Evolutionary conservation across 2,113 vertebrate genomes (phyloP).

Genomic region (Daphoenositta chrysoptera): DNA sequence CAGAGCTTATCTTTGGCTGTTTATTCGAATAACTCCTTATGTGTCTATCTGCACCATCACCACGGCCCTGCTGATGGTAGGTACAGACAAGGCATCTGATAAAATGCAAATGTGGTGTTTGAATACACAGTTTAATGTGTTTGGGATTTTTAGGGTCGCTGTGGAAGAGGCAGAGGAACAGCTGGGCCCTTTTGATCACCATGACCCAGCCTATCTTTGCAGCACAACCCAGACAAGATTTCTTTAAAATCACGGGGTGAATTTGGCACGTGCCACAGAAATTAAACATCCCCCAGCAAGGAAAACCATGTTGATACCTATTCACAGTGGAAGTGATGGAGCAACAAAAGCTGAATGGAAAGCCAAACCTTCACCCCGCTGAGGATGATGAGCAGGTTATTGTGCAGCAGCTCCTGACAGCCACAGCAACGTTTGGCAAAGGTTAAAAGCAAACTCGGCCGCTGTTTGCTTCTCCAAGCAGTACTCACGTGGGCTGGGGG

Average conservation of each 20-base stretch:
- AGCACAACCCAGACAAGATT: background rate
- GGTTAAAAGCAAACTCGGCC: background rate
- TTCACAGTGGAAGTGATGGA: background rate
- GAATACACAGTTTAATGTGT: background rate
- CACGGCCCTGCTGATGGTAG: background rate
- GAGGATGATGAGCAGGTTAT: background rate
- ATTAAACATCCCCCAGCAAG: background rate
- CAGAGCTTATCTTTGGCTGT: background rate
- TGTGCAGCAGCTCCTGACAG: background rate
- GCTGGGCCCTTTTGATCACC: background rate
- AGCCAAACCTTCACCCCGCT: background rate
- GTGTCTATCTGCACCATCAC: background rate
- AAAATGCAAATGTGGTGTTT: background rate
- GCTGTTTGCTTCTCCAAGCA: background rate
- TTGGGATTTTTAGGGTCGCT: background rate
- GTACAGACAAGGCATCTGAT: background rate
- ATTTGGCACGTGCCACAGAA: background rate
- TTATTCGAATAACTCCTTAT: background rate
- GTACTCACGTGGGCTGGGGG: slow-evolving; percentile 86
- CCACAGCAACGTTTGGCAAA: background rate
- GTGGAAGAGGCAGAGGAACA: background rate
- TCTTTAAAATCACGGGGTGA: background rate
- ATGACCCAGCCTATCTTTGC: background rate
- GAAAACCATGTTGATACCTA: rapidly evolving
- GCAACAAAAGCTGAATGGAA: background rate